Base-by-base conservation (phyloP, 1,140 invertebrate species). In the Calephelis virginiensis region DNA sequence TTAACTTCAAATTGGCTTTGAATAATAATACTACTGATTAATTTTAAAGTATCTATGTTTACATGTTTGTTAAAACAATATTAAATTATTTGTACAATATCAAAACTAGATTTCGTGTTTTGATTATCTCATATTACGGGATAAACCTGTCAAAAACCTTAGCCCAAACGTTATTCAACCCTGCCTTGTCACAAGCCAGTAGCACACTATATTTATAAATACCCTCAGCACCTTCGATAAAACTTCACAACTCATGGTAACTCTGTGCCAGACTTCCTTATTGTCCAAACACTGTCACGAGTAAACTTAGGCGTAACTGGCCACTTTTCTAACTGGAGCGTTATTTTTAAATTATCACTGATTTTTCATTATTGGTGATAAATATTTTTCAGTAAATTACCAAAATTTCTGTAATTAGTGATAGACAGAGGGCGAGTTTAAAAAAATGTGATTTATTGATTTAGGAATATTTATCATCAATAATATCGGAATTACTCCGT, bases 201-300 rank as follows among this genome's bases (percentile, higher is more conserved):
- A 28, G 28, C 28, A 4, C 28, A 28, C 64, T 71, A 71, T 72
- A 77, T 82, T 71, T 73, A 76, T 80, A 77, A 79, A 81, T 81
- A 59, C 53, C 78, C 67, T 74, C 80, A 86, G 85, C 85, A 88
- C 85, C 85, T 80, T 84, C 78, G 75, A 66, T 78, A 79, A 75
- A 67, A 81, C 82, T 82, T 76, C 72, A 81, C 81, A 85, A 83
- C 81, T 78, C 66, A 66, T 61, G 71, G 72, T 74, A 72, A 77
- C 78, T 69, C 63, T 47, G 49, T 50, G 38, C 49, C 49, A 56
- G 50, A 59, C 40, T 14, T 17, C 14, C 28, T 38, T 37, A 37
- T 37, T 43, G 40, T 43, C 40, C 40, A 38, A 13, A 37, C 43
- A 64, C 66, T 67, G 63, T 63, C 61, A 62, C 17, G 53, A 37